These are phyloP conservation scores for Columba livia DNA, from an alignment of 2,113 vertebrate genomes.

Conservation along the genomic window DNA sequence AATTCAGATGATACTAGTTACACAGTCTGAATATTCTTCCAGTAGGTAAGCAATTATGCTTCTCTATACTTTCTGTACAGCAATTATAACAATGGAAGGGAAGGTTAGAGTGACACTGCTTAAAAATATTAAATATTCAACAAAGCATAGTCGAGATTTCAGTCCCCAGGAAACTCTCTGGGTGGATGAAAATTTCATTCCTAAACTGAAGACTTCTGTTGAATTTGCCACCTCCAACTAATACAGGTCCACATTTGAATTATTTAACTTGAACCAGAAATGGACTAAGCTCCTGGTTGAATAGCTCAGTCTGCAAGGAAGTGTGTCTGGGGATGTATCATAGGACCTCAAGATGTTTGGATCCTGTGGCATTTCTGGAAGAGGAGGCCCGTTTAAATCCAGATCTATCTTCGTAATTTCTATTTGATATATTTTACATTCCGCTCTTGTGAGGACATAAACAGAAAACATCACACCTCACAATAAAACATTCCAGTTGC, in stretches of 20 bases:
- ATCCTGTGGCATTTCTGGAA: neutral
- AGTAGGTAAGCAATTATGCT: neutral
- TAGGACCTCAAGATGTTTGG: neutral
- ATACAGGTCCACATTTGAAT: accelerated
- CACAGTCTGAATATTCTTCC: neutral
- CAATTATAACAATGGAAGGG: neutral
- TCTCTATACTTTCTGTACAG: neutral
- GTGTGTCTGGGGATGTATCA: neutral
- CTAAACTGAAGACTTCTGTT: neutral
- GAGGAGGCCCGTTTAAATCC: neutral
- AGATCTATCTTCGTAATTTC: neutral
- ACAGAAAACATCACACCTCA: neutral
- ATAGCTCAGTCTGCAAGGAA: neutral
- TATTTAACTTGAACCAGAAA: neutral
- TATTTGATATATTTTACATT: neutral
- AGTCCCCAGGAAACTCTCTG: neutral
- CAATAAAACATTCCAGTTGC: neutral
- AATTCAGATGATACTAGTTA: neutral
- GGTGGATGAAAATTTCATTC: neutral
- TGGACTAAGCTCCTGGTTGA: neutral
- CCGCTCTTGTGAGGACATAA: neutral
- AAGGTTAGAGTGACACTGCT: neutral
- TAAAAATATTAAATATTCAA: neutral
- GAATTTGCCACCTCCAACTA: neutral
- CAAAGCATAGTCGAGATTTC: neutral